phyloP scores from a whole-genome alignment of 2,113 vertebrate species.

The Gila orcuttii region DNA sequence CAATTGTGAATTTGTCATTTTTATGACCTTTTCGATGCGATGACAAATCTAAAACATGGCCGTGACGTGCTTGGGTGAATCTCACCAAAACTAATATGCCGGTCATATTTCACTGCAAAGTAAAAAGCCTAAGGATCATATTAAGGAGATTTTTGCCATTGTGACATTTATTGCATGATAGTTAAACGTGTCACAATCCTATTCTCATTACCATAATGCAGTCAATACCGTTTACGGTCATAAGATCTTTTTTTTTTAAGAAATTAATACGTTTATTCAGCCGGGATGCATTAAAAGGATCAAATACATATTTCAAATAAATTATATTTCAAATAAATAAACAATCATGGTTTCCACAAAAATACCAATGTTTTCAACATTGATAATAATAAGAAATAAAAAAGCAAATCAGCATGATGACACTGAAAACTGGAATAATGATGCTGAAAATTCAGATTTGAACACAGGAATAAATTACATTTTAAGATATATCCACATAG shows the following conservation, averaged over 20 bases:
- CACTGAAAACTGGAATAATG: background rate
- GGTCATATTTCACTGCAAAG: background rate
- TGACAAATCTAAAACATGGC: constrained; percentile 46
- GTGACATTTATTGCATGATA: background rate
- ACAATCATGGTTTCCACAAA: background rate
- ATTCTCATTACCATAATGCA: background rate
- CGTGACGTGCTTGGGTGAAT: background rate
- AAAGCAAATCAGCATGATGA: background rate
- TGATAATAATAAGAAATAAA: background rate
- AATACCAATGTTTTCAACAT: background rate
- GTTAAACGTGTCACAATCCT: background rate
- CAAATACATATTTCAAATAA: background rate
- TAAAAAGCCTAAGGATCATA: background rate
- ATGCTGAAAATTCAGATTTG: background rate
- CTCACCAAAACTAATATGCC: background rate
- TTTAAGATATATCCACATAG: background rate
- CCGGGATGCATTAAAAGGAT: background rate
- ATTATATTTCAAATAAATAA: too few relatives aligned
- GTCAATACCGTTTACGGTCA: background rate
- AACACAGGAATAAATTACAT: background rate
- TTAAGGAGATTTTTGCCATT: background rate
- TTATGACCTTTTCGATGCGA: constrained; percentile 38
- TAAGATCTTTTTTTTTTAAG: background rate
- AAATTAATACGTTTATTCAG: background rate
- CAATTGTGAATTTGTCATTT: constrained; percentile 43